Evolutionary conservation across 2,888 invertebrate genomes (phyloP).

Genomic region (Unio delphinus): DNA sequence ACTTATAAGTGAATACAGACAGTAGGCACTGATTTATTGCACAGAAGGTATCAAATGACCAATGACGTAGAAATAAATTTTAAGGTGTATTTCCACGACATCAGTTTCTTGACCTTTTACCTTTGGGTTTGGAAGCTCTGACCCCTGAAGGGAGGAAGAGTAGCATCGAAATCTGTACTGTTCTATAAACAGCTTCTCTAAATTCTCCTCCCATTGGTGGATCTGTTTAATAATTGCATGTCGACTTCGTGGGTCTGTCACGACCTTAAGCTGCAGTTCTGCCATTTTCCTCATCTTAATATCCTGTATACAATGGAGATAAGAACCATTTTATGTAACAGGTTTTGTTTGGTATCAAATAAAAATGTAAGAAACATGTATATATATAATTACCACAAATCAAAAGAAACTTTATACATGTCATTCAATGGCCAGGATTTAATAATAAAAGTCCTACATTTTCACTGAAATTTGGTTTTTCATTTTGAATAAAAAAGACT

Average conservation of each 20-base stretch:
- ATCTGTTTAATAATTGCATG: slow-evolving; percentile 95
- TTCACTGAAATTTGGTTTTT: no score
- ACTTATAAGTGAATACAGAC: no score
- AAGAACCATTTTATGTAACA: background rate
- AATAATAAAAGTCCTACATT: no score
- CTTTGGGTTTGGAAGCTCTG: slow-evolving; percentile 96
- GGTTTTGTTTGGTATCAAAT: background rate
- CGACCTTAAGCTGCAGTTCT: slow-evolving; percentile 97
- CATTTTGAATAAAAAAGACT: no score
- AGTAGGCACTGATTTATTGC: no score
- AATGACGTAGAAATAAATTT: background rate
- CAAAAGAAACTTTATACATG: background rate
- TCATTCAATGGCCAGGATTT: background rate
- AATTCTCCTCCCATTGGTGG: slow-evolving; percentile 95
- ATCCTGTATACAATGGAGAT: slow-evolving; percentile 78
- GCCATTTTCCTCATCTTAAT: slow-evolving; percentile 98
- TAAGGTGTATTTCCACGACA: background rate
- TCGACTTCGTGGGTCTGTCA: slow-evolving; percentile 91
- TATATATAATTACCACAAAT: background rate
- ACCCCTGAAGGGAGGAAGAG: slow-evolving; percentile 91
- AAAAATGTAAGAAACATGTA: background rate
- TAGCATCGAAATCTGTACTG: slow-evolving; percentile 96
- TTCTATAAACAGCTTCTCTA: slow-evolving; percentile 95
- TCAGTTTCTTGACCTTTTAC: slow-evolving; percentile 74
- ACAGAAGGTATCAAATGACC: background rate